Base-by-base conservation (phyloP, 2,113 vertebrate species). In the Murina feae region DNA sequence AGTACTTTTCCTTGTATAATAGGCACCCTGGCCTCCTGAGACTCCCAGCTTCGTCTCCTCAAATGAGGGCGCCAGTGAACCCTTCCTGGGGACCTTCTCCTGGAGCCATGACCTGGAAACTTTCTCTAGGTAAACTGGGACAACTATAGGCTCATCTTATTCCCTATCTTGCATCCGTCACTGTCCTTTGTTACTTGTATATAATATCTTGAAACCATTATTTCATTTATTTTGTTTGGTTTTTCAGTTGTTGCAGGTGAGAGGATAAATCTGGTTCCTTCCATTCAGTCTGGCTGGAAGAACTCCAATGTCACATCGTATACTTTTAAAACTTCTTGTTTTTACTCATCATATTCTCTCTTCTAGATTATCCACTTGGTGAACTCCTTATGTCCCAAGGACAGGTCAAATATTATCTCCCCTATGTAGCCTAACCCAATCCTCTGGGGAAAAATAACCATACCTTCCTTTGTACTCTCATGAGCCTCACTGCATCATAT, bases 261-360 rank as follows among this genome's bases (percentile, higher is more conserved):
- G 51, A 94, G 20, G 44, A 58, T 51, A 95, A 91, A 80, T 85
- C 44, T 58, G 49, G 9, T 75, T 90, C 25, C 32, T 72, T 9
- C 86, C 86, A 94, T 55, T 78, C 25, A 86, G 74, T 65, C 74
- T 87, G 37, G 20, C 87, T 89, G 35, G n/a, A 80, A 86, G 32
- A 93, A 89, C 85, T 89, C 35, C 28, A 81, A 0, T 63, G 35
- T 23, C 44, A 87, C 25, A 25, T 0, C 84, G 35, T 53, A 8
- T 23, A 81, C 32, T 89, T 90, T 39, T 63, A 47, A 47, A 81
- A 74, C 21, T 69, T 82, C 10, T 47, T 83, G 14, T 42, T 35
- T 66, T 93, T 79, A 28, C 18, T 95, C 35, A 85, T 49, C 60
- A 42, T 72, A 17, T 82, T 90, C 14, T 71, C 2, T 80, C 66